Evolutionary conservation across 2,888 invertebrate genomes (phyloP), one percentile per base, ranked within the genome.

Genomic region (Chydorus sphaericus): DNA sequence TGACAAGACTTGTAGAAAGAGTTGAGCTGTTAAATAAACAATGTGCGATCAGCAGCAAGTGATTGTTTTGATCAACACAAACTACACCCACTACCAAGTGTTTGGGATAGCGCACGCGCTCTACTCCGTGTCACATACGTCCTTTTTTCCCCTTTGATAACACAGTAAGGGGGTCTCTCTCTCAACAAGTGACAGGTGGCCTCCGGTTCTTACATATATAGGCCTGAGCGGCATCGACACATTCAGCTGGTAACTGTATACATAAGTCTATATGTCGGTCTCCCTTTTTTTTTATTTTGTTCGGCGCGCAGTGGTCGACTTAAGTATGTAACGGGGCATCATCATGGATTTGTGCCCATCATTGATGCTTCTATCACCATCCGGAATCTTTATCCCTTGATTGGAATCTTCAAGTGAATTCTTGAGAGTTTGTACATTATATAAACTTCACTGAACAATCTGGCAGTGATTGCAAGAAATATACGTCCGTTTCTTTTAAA

Each of bases 131-230:
- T 7, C 20, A 10, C 6, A 23, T 23, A 14, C 16, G 26, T 18
- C 16, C 44, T 20, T 36, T 11, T 16, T 7, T 39, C 39, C 26
- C 23, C 14, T 3, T 14, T 44, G 44, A 26, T 44, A 26, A 26
- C 28, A 6, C 28, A 44, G 26, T 38, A 14, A 8, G 23, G 39
- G 4, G 23, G 26, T 8, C 23, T n/a, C 44, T 28, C 23, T 28
- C 44, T 44, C 44, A 44, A 44, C 44, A 44, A 44, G 44, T 44
- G 44, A 44, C 44, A 44, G 44, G 44, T 44, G 44, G 44, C 44
- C 26, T 44, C 28, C 4, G 44, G 44, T 14, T 14, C 44, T 44
- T 20, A 20, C 14, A 10, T 18, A 23, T 26, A 20, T 16, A 23
- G 5, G 33, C 33, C 33, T 10, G 14, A 33, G 3, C 26, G 44